Percentiles rank a stretch among this genome's conserved stretches.
Evolutionary conservation across 2,797 vertebrate species (phyloP).

Genomic region (Parauchenoglanis punctatus): DNA sequence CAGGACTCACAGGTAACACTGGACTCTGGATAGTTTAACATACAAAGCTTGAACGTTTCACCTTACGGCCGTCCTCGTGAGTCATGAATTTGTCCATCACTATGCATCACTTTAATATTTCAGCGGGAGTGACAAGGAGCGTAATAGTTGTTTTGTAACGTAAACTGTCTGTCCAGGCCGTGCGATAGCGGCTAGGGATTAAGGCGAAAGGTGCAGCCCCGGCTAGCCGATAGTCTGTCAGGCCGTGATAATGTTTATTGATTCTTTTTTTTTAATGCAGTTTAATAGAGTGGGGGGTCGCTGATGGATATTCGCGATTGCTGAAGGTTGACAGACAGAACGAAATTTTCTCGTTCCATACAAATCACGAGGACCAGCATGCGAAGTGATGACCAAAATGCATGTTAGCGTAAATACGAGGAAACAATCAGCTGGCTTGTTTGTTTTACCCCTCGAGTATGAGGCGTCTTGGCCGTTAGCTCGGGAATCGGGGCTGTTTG

Average conservation of each 20-base stretch:
- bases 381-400: not conserved
- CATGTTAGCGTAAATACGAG: not conserved
- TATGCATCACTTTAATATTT: slow-evolving; percentile 53
- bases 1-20: not conserved
- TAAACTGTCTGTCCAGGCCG: slow-evolving; percentile 58
- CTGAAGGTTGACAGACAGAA: slow-evolving; percentile 34
- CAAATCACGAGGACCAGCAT: no score
- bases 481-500: slow-evolving; percentile 68
- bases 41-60: not conserved
- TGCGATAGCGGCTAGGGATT: slow-evolving; percentile 71
- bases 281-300: slow-evolving; percentile 72
- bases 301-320: slow-evolving; percentile 46
- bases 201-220: slow-evolving; percentile 73
- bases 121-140: slow-evolving; percentile 32
- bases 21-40: not conserved
- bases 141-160: slow-evolving; percentile 59
- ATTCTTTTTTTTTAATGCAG: slow-evolving; percentile 67
- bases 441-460: slow-evolving; percentile 64
- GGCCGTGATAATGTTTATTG: slow-evolving; percentile 83
- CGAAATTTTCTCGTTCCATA: slow-evolving; percentile 22
- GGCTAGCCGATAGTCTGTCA: slow-evolving; percentile 76
- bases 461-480: slow-evolving; percentile 68
- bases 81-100: slow-evolving; percentile 18
- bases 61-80: not conserved
- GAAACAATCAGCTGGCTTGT: slow-evolving; percentile 65